Percentiles rank a stretch among this genome's conserved stretches.
phyloP scores from a whole-genome alignment of 1,140 invertebrate genomes.

The Euwallacea similis region DNA sequence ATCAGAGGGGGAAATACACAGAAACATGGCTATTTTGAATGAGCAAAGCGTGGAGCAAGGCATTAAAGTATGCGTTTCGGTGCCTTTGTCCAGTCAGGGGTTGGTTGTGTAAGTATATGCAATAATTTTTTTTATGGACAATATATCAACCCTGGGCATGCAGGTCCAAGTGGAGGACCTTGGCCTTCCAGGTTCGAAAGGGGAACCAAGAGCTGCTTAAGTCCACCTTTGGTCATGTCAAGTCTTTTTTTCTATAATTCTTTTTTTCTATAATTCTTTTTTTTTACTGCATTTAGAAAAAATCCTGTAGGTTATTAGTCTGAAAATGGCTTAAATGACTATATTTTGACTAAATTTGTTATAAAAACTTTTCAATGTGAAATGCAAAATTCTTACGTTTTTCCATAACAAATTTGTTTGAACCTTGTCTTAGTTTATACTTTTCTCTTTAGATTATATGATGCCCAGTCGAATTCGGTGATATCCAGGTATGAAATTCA shows the following conservation, averaged over 20 bases:
- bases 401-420: too few relatives aligned
- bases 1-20: conserved; percentile 92
- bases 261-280: too few relatives aligned
- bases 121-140: not conserved
- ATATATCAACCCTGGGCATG: too few relatives aligned
- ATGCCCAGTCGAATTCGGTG: conserved; percentile 78
- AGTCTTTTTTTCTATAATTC: too few relatives aligned
- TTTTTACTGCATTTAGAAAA: too few relatives aligned
- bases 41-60: conserved; percentile 72
- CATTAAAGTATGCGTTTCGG: conserved; percentile 86
- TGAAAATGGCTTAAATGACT: not conserved
- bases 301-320: too few relatives aligned
- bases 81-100: conserved; percentile 87
- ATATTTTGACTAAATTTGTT: too few relatives aligned
- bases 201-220: too few relatives aligned
- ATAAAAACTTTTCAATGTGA: not conserved
- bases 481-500: conserved; percentile 90
- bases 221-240: too few relatives aligned
- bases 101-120: conserved; percentile 69
- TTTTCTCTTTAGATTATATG: conserved; percentile 73
- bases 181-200: too few relatives aligned
- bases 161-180: too few relatives aligned
- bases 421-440: too few relatives aligned
- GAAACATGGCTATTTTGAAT: conserved; percentile 90
- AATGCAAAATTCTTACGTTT: not conserved